Conservation (phyloP, 2,113 vertebrate genomes). For the Pelodiscus sinensis region DNA sequence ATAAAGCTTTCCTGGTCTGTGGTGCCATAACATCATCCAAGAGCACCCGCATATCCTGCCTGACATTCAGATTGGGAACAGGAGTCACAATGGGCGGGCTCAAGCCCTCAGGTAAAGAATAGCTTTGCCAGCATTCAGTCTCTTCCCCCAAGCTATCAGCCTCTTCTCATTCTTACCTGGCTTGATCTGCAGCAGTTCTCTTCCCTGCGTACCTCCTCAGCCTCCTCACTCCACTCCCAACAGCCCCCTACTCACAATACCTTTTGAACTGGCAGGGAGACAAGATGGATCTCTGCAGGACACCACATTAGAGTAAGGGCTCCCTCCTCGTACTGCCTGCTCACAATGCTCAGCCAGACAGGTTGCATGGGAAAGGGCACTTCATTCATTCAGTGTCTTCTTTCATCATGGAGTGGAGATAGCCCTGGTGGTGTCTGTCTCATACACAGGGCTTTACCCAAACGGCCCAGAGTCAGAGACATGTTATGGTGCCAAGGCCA, state of each 20-base stretch:
- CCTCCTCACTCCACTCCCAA: too few species aligned
- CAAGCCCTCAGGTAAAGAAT: neutral
- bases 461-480: neutral
- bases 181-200: neutral
- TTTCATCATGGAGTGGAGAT: neutral
- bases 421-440: neutral
- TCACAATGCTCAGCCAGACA: neutral
- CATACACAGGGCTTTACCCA: neutral
- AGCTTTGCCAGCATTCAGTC: neutral
- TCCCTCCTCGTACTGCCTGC: neutral
- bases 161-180: neutral
- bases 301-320: neutral
- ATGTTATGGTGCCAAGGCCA: rapidly evolving
- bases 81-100: neutral
- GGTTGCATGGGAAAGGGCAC: too few species aligned
- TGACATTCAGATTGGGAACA: too few species aligned
- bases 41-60: too few species aligned
- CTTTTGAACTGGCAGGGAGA: too few species aligned
- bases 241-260: neutral
- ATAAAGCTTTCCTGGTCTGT: neutral
- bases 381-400: neutral
- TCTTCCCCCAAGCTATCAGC: neutral
- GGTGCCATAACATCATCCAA: neutral
- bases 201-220: too few species aligned
- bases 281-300: neutral